Conservation (phyloP, 2,888 invertebrate species). For the Andrena bicolor region DNA sequence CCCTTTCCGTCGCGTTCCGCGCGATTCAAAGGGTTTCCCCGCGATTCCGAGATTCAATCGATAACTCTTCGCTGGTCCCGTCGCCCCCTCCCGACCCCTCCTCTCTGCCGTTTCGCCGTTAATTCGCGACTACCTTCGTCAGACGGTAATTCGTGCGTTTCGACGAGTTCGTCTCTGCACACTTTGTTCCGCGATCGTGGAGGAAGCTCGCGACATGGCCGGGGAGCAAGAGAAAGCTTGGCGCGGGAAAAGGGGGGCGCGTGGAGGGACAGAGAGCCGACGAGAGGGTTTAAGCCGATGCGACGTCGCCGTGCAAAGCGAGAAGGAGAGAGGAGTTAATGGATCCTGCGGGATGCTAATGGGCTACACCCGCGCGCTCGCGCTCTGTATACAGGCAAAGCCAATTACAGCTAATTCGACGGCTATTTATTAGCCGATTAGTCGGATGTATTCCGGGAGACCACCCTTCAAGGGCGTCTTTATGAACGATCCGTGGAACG, state of each 20-base stretch:
- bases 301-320: constrained; percentile 59
- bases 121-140: constrained; percentile 45
- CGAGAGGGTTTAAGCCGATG: constrained; percentile 53
- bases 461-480: constrained; percentile 58
- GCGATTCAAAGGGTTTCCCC: constrained; percentile 46
- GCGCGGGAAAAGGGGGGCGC: constrained; percentile 10
- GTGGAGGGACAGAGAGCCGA: neutral
- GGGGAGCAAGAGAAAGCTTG: constrained; percentile 11
- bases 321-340: constrained; percentile 69
- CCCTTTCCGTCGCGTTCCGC: constrained; percentile 10
- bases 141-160: constrained; percentile 49
- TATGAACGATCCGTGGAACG: constrained; percentile 53
- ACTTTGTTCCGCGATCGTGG: constrained; percentile 42
- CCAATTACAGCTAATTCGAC: constrained; percentile 73
- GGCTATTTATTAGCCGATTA: constrained; percentile 73
- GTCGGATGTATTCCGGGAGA: constrained; percentile 64
- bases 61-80: constrained; percentile 42
- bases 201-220: constrained; percentile 1
- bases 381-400: constrained; percentile 71
- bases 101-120: constrained; percentile 30
- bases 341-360: constrained; percentile 78
- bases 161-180: constrained; percentile 44
- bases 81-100: neutral
- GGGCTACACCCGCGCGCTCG: constrained; percentile 67
- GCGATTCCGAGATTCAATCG: constrained; percentile 53